These are phyloP conservation scores for Clivina fossor DNA, from an alignment of 2,888 invertebrate species.

Conservation along the genomic window DNA sequence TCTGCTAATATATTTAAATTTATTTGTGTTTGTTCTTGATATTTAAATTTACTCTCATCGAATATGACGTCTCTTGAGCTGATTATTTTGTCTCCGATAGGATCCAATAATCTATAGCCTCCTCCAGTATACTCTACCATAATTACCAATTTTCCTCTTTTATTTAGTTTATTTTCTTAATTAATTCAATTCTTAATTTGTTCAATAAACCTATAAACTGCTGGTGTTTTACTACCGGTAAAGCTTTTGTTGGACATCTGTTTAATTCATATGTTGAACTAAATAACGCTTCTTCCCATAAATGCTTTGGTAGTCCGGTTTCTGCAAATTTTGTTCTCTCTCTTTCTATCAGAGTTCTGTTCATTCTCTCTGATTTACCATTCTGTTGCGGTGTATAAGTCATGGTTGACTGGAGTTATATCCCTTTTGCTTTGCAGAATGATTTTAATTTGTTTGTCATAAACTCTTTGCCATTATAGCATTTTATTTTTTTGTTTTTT, in stretches of 20 bases:
- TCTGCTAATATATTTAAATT: no score
- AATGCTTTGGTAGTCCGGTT: background rate
- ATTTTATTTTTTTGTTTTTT: no score
- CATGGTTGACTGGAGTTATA: constrained; percentile 8
- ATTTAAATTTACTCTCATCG: no score
- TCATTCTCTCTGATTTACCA: constrained; percentile 20
- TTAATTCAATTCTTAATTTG: no score
- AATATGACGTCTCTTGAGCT: no score
- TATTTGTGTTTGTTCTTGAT: no score
- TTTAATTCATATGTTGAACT: constrained; percentile 22
- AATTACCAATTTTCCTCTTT: background rate
- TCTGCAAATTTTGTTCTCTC: constrained; percentile 5
- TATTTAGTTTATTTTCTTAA: background rate
- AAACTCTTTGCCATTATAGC: no score
- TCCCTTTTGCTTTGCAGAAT: constrained; percentile 10
- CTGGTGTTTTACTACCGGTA: constrained; percentile 11
- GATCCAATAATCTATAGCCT: no score
- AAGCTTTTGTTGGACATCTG: constrained; percentile 17
- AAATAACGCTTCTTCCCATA: constrained; percentile 18
- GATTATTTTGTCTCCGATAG: no score
- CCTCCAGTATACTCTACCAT: no score
- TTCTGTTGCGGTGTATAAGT: no score
- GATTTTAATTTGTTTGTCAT: constrained; percentile 4
- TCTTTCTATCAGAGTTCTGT: constrained; percentile 15
- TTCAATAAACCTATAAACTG: constrained; percentile 6